Base-by-base conservation (phyloP, 2,797 vertebrate genomes). In the Mormyrops attenuatus region DNA sequence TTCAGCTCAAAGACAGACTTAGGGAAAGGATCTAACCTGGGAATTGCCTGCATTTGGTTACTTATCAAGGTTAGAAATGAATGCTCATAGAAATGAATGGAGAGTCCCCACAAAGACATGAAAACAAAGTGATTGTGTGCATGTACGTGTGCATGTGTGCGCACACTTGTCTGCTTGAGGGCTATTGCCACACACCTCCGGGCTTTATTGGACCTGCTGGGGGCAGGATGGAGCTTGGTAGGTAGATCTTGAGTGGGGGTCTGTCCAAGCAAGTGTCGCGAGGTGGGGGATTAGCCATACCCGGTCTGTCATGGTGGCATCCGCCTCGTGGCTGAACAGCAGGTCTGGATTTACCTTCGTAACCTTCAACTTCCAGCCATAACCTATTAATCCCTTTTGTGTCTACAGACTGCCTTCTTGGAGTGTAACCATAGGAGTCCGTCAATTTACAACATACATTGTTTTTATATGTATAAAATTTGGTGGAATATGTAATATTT, bases 281-380 rank as follows among this genome's bases (percentile, higher is more conserved):
- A 91, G 89, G 88, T 91, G 90, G 89, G 91, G 94, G 94, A 94
- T 93, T 95, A 95, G 92, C 92, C 91, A 91, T 93, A 93, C 93
- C 92, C 92, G 94, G 94, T 96, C 94, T 95, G 96, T 96, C 95
- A 93, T 92, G 92, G 95, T 96, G 95, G 96, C 95, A 96, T 96
- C 96, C 94, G 94, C 96, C 94, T 96, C 94, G 94, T 91, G 93
- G 94, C 92, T 90, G 92, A 95, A 92, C 96, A 95, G 95, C 95
- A 93, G 95, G 96, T 92, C 94, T 93, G 93, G 93, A 93, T 95
- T 96, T 95, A 95, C 95, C 96, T 93, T 94, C 88, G 90, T 95
- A 96, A 96, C 96, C 96, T 97, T 96, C 96, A 96, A 95, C 96
- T 96, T 95, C 95, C 95, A 95, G 95, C 95, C 94, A 94, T 95